Base-by-base conservation (phyloP, 2,797 vertebrate species). In the Sylvia borin region DNA sequence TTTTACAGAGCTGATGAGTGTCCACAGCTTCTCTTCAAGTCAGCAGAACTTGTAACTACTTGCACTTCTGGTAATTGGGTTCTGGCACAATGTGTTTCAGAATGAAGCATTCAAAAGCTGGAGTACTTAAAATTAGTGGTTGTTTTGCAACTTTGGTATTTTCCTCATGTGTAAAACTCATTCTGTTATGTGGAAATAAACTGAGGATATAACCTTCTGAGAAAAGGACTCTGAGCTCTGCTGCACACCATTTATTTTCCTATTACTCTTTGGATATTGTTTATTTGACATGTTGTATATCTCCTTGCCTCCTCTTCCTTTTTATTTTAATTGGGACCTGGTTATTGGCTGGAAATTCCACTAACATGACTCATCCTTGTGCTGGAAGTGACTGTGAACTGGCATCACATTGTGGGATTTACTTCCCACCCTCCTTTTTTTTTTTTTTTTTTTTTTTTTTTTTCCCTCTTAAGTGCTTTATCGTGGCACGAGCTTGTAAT, bases 341-440 rank as follows among this genome's bases (percentile, higher is more conserved):
- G 58, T 38, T 90, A 68, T 91, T 96, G 91, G 73, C 53, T 96
- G 64, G 32, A 89, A 92, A 86, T 92, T 95, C 73, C 78, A 62
- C 71, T n/a, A 34, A n/a, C 61, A 50, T 93, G 90, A 93, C 83
- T 91, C 86, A 92, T 91, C 75, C 34, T 32, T 84, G 50, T 0
- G 0, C 88, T 95, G 92, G 62, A 81, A 93, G 53, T 74, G 55
- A 36, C 81, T 90, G 51, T 53, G 78, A 95, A 88, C 80, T 94
- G 85, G 26, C 81, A 75, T 40, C 47, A 53, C 64, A 51, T 19
- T 70, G 57, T 47, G 53, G 60, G 53, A 85, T 94, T 94, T 81
- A 70, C 54, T 70, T 22, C 26, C 60, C 50, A 36, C 16, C 5
- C 2, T 1, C 3, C 1, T 8, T 19, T 43, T 16, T 25, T 32